Conservation (phyloP, 2,888 invertebrate species). For the Cistogaster globosa region DNA sequence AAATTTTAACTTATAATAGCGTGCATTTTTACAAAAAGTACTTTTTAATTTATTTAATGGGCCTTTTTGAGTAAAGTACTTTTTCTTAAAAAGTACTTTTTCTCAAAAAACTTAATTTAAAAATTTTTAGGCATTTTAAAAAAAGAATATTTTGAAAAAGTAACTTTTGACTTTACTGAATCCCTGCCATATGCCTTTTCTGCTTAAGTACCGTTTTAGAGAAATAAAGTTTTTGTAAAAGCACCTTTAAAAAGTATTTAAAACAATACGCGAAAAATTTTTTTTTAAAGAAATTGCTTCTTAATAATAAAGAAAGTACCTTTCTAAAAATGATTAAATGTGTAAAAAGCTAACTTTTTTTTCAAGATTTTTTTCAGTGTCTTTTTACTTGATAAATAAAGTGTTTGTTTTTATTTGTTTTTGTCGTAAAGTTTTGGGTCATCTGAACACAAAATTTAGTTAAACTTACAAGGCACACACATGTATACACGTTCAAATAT, state of each 20-base stretch:
- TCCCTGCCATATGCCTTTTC: too few relatives aligned
- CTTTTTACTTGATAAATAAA: constrained; percentile 45
- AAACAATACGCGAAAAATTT: too few relatives aligned
- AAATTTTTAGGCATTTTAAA: too few relatives aligned
- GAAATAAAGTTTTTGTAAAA: background rate
- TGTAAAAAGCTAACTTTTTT: background rate
- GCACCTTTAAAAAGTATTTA: background rate
- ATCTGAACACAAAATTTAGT: constrained; percentile 61
- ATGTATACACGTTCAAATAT: background rate
- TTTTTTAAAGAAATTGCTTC: background rate
- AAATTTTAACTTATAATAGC: too few relatives aligned
- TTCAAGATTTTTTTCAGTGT: constrained; percentile 43
- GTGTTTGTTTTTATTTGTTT: constrained; percentile 63
- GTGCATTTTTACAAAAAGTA: background rate
- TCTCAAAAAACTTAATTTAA: too few relatives aligned
- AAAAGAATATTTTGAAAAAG: background rate
- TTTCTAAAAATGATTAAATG: background rate
- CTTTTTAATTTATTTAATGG: background rate
- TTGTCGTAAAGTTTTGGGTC: constrained; percentile 62
- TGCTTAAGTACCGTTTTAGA: too few relatives aligned
- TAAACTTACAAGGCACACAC: background rate
- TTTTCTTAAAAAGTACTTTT: too few relatives aligned
- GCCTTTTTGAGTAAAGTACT: too few relatives aligned
- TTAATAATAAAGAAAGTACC: background rate
- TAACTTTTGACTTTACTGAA: background rate